Evolutionary conservation across 2,888 invertebrate species (phyloP).

Genomic region (Xestia sexstrigata): DNA sequence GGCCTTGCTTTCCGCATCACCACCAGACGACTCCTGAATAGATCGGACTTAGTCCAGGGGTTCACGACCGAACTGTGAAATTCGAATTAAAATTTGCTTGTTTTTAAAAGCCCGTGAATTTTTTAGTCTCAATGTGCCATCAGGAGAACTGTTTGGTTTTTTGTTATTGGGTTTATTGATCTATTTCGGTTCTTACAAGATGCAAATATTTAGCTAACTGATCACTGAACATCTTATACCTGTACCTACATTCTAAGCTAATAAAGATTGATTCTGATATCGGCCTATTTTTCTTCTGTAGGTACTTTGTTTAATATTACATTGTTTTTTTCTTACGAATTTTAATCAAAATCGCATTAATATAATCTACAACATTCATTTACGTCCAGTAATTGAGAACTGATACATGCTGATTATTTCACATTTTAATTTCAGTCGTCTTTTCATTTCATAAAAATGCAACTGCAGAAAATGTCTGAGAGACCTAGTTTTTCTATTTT

Average conservation of each 20-base stretch:
- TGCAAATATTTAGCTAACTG: not conserved
- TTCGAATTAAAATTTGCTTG: conserved; percentile 66
- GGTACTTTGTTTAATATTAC: not conserved
- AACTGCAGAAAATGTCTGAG: not conserved
- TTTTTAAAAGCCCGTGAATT: conserved; percentile 49
- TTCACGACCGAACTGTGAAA: conserved; percentile 71
- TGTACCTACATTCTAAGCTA: too few relatives aligned
- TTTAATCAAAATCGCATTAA: not conserved
- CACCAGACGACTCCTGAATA: conserved; percentile 63
- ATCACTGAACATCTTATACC: too few relatives aligned
- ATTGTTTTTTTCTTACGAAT: not conserved
- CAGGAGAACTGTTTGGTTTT: not conserved
- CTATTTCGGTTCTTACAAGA: not conserved
- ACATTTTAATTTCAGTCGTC: not conserved
- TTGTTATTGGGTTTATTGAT: not conserved
- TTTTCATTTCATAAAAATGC: not conserved
- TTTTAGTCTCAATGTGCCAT: not conserved
- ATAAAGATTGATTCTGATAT: too few relatives aligned
- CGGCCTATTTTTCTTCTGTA: not conserved
- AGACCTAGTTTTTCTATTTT: not conserved
- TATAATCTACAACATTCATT: not conserved
- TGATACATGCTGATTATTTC: not conserved
- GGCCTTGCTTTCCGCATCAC: conserved; percentile 71
- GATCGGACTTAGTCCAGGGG: conserved; percentile 64
- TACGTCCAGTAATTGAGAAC: not conserved